phyloP scores from a whole-genome alignment of 2,113 vertebrate genomes.

The Heterochromis multidens region DNA sequence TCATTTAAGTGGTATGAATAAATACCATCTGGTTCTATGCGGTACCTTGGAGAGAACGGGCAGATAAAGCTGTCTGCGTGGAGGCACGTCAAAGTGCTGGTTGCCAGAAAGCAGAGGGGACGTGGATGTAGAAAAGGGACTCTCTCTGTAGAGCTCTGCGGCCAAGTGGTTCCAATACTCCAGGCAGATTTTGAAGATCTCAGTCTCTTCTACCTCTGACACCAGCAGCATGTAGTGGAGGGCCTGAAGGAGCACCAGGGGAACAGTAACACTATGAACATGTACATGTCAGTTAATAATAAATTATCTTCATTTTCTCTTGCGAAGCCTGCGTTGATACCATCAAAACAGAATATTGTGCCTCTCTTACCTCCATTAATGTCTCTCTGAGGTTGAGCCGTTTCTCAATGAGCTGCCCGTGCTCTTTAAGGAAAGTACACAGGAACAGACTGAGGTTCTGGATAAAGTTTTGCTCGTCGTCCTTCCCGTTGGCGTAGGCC shows the following conservation, averaged over 20 bases:
- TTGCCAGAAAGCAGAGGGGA: constrained; percentile 93
- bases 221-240: constrained; percentile 99
- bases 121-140: constrained; percentile 93
- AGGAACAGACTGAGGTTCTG: constrained; percentile 99
- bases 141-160: constrained; percentile 96
- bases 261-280: neutral
- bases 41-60: constrained; percentile 95
- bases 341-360: neutral
- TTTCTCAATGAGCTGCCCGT: constrained; percentile 96
- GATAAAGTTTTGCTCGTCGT: constrained; percentile 99
- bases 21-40: neutral
- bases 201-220: constrained; percentile 97
- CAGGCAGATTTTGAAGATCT: constrained; percentile 99
- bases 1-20: neutral
- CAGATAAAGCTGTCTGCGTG: constrained; percentile 93
- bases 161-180: constrained; percentile 99
- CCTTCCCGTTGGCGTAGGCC: constrained; percentile 95
- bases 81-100: constrained; percentile 97
- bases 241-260: constrained; percentile 73
- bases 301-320: neutral
- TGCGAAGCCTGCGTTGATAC: neutral
- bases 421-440: constrained; percentile 98
- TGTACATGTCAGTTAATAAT: neutral
- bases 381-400: constrained; percentile 95
- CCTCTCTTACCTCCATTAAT: constrained; percentile 87